These are phyloP conservation scores for Amblyraja radiata DNA, from an alignment of 2,797 vertebrate species.

Conservation along the genomic window DNA sequence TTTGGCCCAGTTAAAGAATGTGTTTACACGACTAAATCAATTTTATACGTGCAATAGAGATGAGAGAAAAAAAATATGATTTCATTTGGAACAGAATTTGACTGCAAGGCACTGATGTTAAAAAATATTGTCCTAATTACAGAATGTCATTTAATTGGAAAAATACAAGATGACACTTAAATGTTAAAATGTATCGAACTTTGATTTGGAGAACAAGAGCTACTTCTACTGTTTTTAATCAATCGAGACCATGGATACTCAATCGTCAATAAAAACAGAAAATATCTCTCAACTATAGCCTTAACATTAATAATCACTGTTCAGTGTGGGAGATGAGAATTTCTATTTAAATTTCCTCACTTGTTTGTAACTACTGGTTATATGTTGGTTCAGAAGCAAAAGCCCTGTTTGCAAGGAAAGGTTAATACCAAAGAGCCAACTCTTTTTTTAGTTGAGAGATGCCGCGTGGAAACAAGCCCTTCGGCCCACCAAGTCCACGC, in stretches of 20 bases:
- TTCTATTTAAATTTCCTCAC: not conserved
- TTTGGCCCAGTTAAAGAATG: not conserved
- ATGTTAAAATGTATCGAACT: not conserved
- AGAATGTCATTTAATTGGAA: not conserved
- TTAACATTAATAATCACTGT: not conserved
- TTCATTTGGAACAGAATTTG: conserved; percentile 13
- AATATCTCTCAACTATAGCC: not conserved
- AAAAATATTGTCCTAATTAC: not conserved
- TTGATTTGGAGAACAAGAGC: not conserved
- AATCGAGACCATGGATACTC: not conserved
- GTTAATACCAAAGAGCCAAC: not conserved
- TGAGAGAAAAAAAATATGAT: not conserved
- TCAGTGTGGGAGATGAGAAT: not conserved
- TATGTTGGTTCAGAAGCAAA: conserved; percentile 15
- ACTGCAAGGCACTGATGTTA: not conserved
- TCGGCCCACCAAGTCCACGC: too few relatives aligned
- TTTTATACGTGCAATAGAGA: not conserved
- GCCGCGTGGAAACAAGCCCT: too few relatives aligned
- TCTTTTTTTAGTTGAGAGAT: not conserved
- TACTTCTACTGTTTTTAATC: not conserved
- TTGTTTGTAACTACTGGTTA: not conserved
- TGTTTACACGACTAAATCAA: not conserved
- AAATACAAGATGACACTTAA: not conserved
- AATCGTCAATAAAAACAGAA: not conserved
- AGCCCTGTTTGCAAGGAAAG: not conserved